A percentile compares a stretch with the other conserved stretches of the same genome.
Conservation (phyloP, 1,140 invertebrate genomes). For the Leptoteleia sp. region DNA sequence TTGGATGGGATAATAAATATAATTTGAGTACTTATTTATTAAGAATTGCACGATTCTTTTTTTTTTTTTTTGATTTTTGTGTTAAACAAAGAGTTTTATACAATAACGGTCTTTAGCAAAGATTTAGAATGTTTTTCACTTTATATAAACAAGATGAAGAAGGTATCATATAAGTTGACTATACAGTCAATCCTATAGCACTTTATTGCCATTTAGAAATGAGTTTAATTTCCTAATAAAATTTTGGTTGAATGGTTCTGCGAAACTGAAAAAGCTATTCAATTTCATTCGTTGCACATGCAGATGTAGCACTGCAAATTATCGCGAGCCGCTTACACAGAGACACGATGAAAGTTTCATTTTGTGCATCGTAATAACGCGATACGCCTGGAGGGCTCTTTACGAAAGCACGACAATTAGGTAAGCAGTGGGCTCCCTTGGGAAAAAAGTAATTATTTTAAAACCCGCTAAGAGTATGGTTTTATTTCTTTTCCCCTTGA, state of each 20-base stretch:
- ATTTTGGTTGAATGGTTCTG: background rate
- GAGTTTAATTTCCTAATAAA: conserved; percentile 5
- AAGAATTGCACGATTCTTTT: no score
- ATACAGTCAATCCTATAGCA: no score
- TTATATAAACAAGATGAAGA: no score
- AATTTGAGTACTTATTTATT: no score
- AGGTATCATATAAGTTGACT: no score
- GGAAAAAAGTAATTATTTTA: conserved; percentile 56
- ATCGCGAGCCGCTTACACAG: conserved; percentile 44
- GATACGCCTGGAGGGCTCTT: conserved; percentile 57
- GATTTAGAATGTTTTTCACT: no score
- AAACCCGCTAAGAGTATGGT: conserved; percentile 43
- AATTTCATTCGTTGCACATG: conserved; percentile 19
- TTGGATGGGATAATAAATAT: no score
- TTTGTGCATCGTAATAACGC: conserved; percentile 57
- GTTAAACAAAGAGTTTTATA: no score
- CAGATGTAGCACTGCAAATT: conserved; percentile 26
- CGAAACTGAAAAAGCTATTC: conserved; percentile 31
- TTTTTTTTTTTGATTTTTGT: no score
- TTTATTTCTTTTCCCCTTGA: conserved; percentile 41
- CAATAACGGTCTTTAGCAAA: no score
- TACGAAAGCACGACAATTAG: conserved; percentile 59
- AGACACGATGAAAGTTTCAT: conserved; percentile 56
- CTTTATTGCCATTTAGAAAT: background rate
- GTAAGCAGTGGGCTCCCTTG: conserved; percentile 47